Conservation (phyloP, 2,797 vertebrate species). For the Danio choprae region DNA sequence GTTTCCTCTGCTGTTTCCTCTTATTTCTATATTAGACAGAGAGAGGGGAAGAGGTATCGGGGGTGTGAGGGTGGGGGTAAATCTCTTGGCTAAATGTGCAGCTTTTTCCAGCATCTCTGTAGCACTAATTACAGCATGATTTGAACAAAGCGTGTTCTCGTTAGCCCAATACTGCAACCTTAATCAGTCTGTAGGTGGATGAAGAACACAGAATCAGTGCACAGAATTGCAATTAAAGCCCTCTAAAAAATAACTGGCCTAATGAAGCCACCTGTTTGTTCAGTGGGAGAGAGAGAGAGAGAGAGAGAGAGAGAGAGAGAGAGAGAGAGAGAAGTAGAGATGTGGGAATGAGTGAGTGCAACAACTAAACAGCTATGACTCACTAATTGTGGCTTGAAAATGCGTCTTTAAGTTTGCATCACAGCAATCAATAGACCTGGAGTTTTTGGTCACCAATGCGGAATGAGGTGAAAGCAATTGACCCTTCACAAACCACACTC, state of each 20-base stretch:
- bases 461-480: conserved; percentile 17
- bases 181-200: conserved; percentile 63
- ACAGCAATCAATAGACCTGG: conserved; percentile 41
- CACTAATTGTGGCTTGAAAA: conserved; percentile 31
- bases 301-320: not conserved
- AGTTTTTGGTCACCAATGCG: conserved; percentile 37
- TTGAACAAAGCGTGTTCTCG: conserved; percentile 61
- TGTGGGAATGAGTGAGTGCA: not conserved
- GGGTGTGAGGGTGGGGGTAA: not conserved
- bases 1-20: conserved; percentile 20
- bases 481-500: not conserved
- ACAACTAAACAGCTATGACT: conserved; percentile 47
- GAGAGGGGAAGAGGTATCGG: conserved; percentile 12
- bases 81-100: conserved; percentile 42
- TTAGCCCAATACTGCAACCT: conserved; percentile 58
- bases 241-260: conserved; percentile 50
- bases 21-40: conserved; percentile 31
- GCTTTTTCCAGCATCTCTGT: conserved; percentile 48
- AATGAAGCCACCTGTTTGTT: conserved; percentile 54
- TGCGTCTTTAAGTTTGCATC: conserved; percentile 19
- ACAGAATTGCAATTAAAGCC: conserved; percentile 57
- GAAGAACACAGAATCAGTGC: conserved; percentile 55
- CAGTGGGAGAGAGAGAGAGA: not conserved
- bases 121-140: conserved; percentile 62
- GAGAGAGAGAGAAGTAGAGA: not conserved